phyloP scores from a whole-genome alignment of 2,113 vertebrate species.

The Empidonax alnorum region DNA sequence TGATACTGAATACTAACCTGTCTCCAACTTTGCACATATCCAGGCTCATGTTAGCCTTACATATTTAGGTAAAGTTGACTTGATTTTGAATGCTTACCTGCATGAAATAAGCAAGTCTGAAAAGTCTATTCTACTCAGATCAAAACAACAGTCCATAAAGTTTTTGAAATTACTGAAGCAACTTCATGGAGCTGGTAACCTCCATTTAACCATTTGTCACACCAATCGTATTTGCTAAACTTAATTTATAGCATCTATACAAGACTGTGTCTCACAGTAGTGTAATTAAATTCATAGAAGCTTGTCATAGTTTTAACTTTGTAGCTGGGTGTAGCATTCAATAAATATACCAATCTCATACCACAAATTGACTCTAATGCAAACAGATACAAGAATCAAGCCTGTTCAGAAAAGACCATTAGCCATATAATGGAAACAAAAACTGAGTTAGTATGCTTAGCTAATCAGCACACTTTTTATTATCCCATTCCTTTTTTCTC shows the following conservation, averaged over 20 bases:
- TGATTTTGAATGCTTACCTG: background rate
- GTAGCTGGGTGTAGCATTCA: slow-evolving; percentile 41
- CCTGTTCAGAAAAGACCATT: slow-evolving; percentile 46
- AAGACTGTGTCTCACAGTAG: background rate
- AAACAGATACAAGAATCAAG: slow-evolving; percentile 65
- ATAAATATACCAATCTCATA: slow-evolving; percentile 57
- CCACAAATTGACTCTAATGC: slow-evolving; percentile 63
- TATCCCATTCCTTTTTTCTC: background rate
- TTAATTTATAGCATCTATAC: slow-evolving; percentile 37
- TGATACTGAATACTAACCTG: background rate
- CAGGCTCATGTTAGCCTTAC: background rate
- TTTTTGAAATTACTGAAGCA: background rate
- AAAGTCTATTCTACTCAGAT: background rate
- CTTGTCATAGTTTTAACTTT: slow-evolving; percentile 58
- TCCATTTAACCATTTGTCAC: slow-evolving; percentile 34
- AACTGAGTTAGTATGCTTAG: slow-evolving; percentile 54
- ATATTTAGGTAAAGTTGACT: background rate
- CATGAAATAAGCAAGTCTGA: background rate
- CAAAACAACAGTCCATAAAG: background rate
- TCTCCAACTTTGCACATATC: background rate
- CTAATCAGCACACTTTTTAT: slow-evolving; percentile 51
- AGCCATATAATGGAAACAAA: slow-evolving; percentile 48
- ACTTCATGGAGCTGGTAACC: background rate
- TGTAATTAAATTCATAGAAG: slow-evolving; percentile 57
- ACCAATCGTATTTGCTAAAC: slow-evolving; percentile 26